Conservation (phyloP, 2,888 invertebrate species). For the Scaptomyza polygonia region DNA sequence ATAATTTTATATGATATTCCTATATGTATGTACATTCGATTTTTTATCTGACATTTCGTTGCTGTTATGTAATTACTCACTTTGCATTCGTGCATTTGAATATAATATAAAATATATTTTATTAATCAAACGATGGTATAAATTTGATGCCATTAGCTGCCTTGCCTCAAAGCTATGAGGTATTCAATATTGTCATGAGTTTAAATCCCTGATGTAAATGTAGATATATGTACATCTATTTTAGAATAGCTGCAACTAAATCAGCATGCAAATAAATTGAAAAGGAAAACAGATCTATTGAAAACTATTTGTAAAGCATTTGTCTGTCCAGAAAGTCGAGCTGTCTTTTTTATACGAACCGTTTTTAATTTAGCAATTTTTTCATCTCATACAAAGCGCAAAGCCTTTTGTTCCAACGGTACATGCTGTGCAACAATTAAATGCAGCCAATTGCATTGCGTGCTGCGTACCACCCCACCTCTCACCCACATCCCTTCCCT, state of each 20-base stretch:
- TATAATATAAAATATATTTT: conserved; percentile 28
- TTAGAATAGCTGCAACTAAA: conserved; percentile 37
- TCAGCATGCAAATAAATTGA: conserved; percentile 36
- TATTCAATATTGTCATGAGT: conserved; percentile 34
- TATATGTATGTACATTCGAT: conserved; percentile 9
- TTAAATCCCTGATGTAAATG: conserved; percentile 37
- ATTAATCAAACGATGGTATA: conserved; percentile 11
- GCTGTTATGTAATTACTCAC: conserved; percentile 57
- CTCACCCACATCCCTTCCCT: not conserved
- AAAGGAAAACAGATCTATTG: conserved; percentile 26
- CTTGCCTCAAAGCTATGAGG: not conserved
- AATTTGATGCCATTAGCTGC: not conserved
- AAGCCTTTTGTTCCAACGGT: conserved; percentile 64
- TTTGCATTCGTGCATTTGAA: conserved; percentile 24
- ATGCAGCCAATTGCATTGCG: conserved; percentile 64
- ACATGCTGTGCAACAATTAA: conserved; percentile 69
- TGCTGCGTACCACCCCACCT: conserved; percentile 1
- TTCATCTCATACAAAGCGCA: conserved; percentile 39
- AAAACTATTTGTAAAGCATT: conserved; percentile 50
- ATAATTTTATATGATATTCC: conserved; percentile 21
- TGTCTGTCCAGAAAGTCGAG: conserved; percentile 16
- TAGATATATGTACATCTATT: conserved; percentile 9
- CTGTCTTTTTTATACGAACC: conserved; percentile 22
- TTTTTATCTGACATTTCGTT: conserved; percentile 6
- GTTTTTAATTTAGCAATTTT: conserved; percentile 60